Conservation (phyloP, 2,113 vertebrate genomes). For the Melanerpes aurifrons region DNA sequence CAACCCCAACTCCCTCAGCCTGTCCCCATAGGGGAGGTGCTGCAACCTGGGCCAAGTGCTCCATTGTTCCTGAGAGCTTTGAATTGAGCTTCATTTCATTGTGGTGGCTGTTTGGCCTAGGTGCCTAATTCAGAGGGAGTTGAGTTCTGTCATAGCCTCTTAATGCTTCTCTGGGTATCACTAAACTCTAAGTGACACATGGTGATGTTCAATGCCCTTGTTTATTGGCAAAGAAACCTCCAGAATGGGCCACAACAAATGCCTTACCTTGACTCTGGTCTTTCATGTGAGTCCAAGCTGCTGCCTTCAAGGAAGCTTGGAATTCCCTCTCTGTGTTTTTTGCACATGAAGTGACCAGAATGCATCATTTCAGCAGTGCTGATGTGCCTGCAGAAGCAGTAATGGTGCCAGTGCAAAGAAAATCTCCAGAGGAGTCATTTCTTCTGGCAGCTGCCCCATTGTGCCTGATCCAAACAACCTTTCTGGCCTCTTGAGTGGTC, state of each 20-base stretch:
- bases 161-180: neutral
- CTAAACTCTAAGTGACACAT: neutral
- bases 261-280: neutral
- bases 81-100: neutral
- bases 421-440: neutral
- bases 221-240: neutral
- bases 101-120: neutral
- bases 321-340: neutral
- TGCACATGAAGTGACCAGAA: neutral
- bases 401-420: neutral
- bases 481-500: neutral
- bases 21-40: neutral
- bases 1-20: too few species aligned
- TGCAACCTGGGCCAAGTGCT: neutral
- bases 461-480: neutral
- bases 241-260: neutral
- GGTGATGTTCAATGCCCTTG: neutral
- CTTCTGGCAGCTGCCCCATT: accelerated
- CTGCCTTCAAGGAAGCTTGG: neutral
- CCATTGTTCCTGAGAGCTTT: accelerated
- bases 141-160: neutral
- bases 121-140: neutral
- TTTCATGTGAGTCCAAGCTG: accelerated
- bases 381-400: neutral
- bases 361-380: accelerated